Evolutionary conservation across 2,113 vertebrate genomes (phyloP), one percentile per base, ranked within the genome.

Genomic region (Oncorhynchus mykiss): DNA sequence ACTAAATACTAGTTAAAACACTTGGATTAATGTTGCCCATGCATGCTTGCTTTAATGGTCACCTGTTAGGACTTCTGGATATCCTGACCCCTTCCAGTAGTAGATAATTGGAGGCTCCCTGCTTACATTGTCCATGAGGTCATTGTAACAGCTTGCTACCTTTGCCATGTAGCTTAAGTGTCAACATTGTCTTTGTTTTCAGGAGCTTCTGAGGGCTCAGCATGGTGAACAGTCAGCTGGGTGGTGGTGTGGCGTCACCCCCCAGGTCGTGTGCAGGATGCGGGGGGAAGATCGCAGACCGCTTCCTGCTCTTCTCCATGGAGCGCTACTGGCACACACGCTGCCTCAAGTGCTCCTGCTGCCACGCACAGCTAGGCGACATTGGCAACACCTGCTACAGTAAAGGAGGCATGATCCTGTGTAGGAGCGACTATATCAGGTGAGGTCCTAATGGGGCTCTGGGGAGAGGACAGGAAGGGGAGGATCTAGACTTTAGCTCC

Each of bases 321-420:
- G 94, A 95, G 70, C 91, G 93, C 70, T 95, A 94, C 87, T 95
- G 94, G 94, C 94, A 95, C 90, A 94, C 90, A 0, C 92, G 89
- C 74, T 95, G 94, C 84, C 93, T 95, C 67, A 94, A 93, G 85
- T 95, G 94, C 78, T 94, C 94, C 22, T 95, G 94, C 87, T 95
- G 94, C 90, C 94, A 95, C 68, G 94, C 93, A 75, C 94, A 93
- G 88, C 93, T 95, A 85, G 94, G 93, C 1, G 94, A 95, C 84
- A 93, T 95, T 25, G 94, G 94, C 81, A 92, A 92, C 83, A 92
- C 92, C 83, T 95, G 94, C 90, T 95, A 94, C 91, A 94, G 92
- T 85, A 94, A 93, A 85, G 92, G 93, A 65, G 94, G 94, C 80
- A 94, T 95, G 94, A 94, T 95, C 84, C 92, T 95, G 68, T 95